Evolutionary conservation across 2,888 invertebrate genomes (phyloP), one percentile per base, ranked within the genome.

Genomic region (Hemaris fuciformis): DNA sequence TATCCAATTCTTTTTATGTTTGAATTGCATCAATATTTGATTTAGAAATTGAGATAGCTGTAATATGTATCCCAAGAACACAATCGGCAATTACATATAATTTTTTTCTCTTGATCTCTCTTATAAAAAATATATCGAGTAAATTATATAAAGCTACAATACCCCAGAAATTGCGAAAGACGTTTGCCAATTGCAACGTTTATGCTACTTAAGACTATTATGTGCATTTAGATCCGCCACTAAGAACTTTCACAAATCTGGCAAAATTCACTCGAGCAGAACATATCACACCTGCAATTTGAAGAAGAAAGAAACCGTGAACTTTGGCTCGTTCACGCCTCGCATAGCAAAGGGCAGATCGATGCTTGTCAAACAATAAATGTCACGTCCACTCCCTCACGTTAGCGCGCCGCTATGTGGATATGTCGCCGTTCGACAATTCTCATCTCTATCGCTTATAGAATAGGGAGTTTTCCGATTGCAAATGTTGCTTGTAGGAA

Each of bases 321-420:
- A 88, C 88, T 87, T 87, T 83, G 77, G 72, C 80, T 77, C 76
- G 74, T 86, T 89, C 87, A 87, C 89, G 89, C 88, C 82, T 88
- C 84, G 88, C 83, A 85, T 87, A 85, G 83, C 87, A 91, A 91
- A 91, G 89, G 89, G 84, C 91, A 91, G 91, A 91, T 91, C 91
- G 91, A 92, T 92, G 88, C 84, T 88, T 89, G 91, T 91, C 91
- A 91, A 90, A 92, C 91, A 91, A 92, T 91, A 91, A 92, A 92
- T 91, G 91, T 90, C 91, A 91, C 89, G 91, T 91, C 90, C 91
- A 91, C 86, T 89, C 91, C 91, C 91, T 88, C 81, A 88, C 84
- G 84, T 76, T 86, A 85, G 85, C 85, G 76, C 68, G 78, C 71
- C 38, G 79, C 70, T 38, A 66, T 72, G 69, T 58, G 61, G 61